Evolutionary conservation across 2,797 vertebrate genomes (phyloP).

Genomic region (Poecilia velifera): DNA sequence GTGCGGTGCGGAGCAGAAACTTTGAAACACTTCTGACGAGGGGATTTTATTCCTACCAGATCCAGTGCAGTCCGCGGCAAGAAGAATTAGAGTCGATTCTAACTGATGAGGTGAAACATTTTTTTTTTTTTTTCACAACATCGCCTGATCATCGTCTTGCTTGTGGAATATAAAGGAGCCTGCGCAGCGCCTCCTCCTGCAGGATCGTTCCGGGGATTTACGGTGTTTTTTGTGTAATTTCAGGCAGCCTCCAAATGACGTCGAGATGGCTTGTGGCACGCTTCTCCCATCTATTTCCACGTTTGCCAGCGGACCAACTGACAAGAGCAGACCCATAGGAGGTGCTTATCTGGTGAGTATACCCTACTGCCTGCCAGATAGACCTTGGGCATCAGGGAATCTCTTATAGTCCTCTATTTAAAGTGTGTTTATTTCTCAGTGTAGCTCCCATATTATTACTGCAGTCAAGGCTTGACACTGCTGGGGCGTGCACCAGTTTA

Average conservation of each 20-base stretch:
- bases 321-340: constrained; percentile 86
- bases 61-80: constrained; percentile 7
- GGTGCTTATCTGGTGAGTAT: constrained; percentile 88
- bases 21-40: constrained; percentile 32
- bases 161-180: constrained; percentile 39
- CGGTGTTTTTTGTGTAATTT: constrained; percentile 51
- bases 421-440: constrained; percentile 19
- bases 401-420: constrained; percentile 14
- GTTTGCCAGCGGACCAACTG: constrained; percentile 86
- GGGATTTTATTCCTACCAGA: constrained; percentile 25
- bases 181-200: constrained; percentile 1
- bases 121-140: not conserved
- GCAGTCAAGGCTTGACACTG: constrained; percentile 42
- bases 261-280: constrained; percentile 94
- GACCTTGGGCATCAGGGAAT: not conserved
- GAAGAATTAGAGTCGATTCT: constrained; percentile 34
- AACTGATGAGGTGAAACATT: constrained; percentile 77
- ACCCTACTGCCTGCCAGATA: constrained; percentile 6
- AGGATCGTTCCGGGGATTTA: constrained; percentile 55
- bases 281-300: constrained; percentile 94
- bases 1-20: constrained; percentile 54
- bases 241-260: constrained; percentile 94
- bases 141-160: constrained; percentile 14
- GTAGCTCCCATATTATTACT: constrained; percentile 42
- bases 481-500: constrained; percentile 65